A percentile compares a stretch with the other conserved stretches of the same genome.
Evolutionary conservation across 1,140 invertebrate species (phyloP).

Genomic region (Cherax destructor): DNA sequence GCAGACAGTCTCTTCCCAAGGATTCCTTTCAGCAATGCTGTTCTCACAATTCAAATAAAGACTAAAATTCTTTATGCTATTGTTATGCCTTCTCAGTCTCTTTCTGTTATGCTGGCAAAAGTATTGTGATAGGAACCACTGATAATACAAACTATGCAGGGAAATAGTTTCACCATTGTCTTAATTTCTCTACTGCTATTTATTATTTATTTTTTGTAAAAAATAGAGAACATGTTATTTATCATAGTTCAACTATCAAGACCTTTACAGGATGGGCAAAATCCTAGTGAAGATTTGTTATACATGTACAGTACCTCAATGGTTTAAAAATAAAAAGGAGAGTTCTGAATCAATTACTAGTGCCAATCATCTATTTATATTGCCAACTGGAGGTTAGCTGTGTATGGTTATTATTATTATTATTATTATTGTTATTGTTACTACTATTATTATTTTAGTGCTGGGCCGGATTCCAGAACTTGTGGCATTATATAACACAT

Average conservation of each 20-base stretch:
- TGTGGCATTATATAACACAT: constrained; percentile 58
- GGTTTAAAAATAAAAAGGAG: no score
- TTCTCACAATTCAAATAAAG: background rate
- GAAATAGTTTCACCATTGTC: no score
- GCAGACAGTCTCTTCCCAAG: background rate
- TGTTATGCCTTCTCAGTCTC: background rate
- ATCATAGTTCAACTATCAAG: no score
- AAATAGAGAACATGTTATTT: no score
- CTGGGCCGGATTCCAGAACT: constrained; percentile 30
- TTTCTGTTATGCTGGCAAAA: background rate
- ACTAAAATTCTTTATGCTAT: no score
- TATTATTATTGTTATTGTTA: constrained; percentile 4
- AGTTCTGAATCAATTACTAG: background rate
- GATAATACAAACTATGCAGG: no score
- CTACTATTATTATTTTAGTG: constrained; percentile 1
- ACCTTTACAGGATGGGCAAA: no score
- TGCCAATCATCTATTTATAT: background rate
- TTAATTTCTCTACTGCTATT: no score
- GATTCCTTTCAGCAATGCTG: background rate
- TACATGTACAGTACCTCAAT: no score
- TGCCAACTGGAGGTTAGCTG: background rate
- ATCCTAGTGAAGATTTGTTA: no score
- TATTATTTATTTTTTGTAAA: no score
- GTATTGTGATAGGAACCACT: background rate
- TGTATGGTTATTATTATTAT: background rate